Conservation (phyloP, 2,888 invertebrate genomes). For the Synergus laeviventris region DNA sequence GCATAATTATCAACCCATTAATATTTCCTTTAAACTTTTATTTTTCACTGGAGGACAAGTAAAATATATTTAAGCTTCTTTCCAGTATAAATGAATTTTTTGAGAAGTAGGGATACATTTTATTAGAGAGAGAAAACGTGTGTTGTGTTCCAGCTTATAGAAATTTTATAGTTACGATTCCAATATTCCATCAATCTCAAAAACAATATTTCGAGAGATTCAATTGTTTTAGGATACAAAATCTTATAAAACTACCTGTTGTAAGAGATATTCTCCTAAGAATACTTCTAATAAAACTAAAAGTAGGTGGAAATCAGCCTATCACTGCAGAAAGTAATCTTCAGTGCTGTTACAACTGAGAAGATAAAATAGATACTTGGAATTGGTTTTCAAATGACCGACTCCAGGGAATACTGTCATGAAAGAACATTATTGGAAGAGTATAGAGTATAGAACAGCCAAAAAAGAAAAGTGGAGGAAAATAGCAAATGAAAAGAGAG, state of each 20-base stretch:
- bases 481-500: not conserved
- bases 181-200: not conserved
- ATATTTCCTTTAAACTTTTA: not conserved
- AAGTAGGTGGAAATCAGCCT: not conserved
- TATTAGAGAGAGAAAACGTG: not conserved
- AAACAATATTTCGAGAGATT: not conserved
- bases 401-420: conserved; percentile 24
- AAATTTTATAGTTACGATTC: not conserved
- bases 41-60: not conserved
- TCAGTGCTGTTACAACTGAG: conserved; percentile 16
- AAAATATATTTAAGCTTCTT: not conserved
- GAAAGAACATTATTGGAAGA: conserved; percentile 29
- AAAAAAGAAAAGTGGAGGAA: conserved; percentile 20
- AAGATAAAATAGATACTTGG: conserved; percentile 39
- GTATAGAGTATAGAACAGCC: not conserved
- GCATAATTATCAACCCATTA: not conserved
- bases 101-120: not conserved
- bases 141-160: not conserved
- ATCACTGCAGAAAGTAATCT: not conserved
- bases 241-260: not conserved
- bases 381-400: conserved; percentile 63
- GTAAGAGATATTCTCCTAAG: not conserved
- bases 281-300: not conserved
- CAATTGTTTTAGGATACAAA: not conserved
- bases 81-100: not conserved